These are phyloP conservation scores for Leptinotarsa defecta DNA, from an alignment of 1,140 invertebrate genomes.

Conservation along the genomic window DNA sequence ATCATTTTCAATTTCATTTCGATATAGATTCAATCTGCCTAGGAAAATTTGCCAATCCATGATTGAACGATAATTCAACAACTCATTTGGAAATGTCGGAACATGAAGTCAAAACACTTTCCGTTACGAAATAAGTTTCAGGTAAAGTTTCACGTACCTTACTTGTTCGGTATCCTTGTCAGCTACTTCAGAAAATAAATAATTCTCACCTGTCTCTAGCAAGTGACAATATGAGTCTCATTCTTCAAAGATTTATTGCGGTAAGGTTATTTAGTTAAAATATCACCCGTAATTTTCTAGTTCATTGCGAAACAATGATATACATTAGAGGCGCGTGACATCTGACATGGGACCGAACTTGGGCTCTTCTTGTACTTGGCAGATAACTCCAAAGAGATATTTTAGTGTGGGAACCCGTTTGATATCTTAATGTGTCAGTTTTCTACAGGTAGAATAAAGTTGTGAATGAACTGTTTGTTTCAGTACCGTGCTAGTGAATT, in stretches of 20 bases:
- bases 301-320: constrained; percentile 49
- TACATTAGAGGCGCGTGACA: constrained; percentile 46
- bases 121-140: no score
- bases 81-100: no score
- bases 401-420: constrained; percentile 37
- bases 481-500: constrained; percentile 2
- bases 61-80: background rate
- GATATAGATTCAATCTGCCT: no score
- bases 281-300: constrained; percentile 46
- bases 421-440: constrained; percentile 38
- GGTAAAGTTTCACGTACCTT: no score
- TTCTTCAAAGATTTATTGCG: constrained; percentile 36
- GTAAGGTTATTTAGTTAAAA: constrained; percentile 42
- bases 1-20: no score
- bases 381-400: constrained; percentile 41
- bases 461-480: constrained; percentile 21
- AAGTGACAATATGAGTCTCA: constrained; percentile 33
- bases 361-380: constrained; percentile 36
- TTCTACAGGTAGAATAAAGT: constrained; percentile 21
- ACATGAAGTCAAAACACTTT: no score
- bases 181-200: constrained; percentile 13
- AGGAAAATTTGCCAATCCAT: no score
- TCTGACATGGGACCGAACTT: constrained; percentile 45
- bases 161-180: background rate
- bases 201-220: constrained; percentile 10